These are phyloP conservation scores for Schizopygopsis malacanthus DNA, from an alignment of 2,797 vertebrate genomes.

Conservation along the genomic window DNA sequence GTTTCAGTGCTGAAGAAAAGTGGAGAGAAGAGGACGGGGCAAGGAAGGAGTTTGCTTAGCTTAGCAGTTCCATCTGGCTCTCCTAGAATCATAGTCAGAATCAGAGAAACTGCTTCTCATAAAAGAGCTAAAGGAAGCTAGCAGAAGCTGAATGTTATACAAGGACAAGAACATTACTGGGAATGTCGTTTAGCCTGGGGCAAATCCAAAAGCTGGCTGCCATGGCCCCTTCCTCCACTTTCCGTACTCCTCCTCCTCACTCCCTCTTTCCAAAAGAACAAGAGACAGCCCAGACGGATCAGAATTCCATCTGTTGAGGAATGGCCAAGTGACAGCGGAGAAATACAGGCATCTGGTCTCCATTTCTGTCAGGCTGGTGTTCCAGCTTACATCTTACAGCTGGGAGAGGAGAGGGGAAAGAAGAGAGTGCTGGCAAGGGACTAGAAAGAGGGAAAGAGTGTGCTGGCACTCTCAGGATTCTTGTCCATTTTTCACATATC, in stretches of 20 bases:
- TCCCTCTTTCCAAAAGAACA: constrained; percentile 58
- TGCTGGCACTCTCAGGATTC: constrained; percentile 26
- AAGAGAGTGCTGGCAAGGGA: constrained; percentile 33
- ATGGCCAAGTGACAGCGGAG: constrained; percentile 89
- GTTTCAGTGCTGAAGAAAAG: constrained; percentile 55
- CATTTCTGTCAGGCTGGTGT: constrained; percentile 87
- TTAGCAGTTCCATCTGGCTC: constrained; percentile 95
- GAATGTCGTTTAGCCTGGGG: constrained; percentile 97
- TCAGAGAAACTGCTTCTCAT: constrained; percentile 93
- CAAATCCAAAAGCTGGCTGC: constrained; percentile 93
- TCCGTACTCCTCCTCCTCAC: constrained; percentile 63
- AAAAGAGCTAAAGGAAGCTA: constrained; percentile 75
- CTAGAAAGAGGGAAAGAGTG: constrained; percentile 14
- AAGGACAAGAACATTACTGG: constrained; percentile 99
- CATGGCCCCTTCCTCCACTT: constrained; percentile 86
- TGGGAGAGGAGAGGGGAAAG: constrained; percentile 64
- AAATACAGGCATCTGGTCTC: constrained; percentile 90
- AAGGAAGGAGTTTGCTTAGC: constrained; percentile 59
- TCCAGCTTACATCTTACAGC: constrained; percentile 88
- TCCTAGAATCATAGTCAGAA: constrained; percentile 92
- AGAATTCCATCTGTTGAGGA: constrained; percentile 96
- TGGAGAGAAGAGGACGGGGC: constrained; percentile 69
- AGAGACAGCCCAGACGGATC: constrained; percentile 82
- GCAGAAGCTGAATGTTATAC: constrained; percentile 99
- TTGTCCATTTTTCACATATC: constrained; percentile 31